These are phyloP conservation scores for Euwallacea similis DNA, from an alignment of 1,140 invertebrate genomes.

Conservation along the genomic window DNA sequence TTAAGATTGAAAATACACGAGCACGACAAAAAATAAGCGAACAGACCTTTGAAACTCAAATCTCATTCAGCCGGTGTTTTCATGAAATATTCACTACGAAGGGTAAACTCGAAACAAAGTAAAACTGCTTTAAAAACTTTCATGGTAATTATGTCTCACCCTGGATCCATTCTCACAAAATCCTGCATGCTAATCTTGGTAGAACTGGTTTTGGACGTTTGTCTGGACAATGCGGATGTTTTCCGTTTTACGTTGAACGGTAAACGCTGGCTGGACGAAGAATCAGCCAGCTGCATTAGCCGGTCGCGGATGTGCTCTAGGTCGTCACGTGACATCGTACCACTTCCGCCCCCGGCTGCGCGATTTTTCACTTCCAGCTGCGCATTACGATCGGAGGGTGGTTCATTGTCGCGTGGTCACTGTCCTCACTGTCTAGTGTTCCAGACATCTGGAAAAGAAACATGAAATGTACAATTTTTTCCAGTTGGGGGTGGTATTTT, in stretches of 20 bases:
- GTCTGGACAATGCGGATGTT: constrained; percentile 34
- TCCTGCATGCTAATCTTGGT: constrained; percentile 51
- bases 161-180: constrained; percentile 52
- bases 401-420: not conserved
- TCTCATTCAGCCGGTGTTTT: too few species aligned
- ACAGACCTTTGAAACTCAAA: too few species aligned
- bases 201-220: constrained; percentile 36
- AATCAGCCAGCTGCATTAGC: constrained; percentile 47
- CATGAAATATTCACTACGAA: not conserved
- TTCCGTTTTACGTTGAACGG: constrained; percentile 50
- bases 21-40: too few species aligned
- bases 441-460: not conserved
- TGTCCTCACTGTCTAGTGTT: not conserved
- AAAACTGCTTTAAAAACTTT: not conserved
- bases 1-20: too few species aligned
- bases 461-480: too few species aligned
- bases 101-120: not conserved
- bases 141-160: constrained; percentile 18
- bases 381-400: not conserved
- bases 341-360: constrained; percentile 24
- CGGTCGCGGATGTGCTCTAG: constrained; percentile 47
- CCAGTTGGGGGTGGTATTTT: too few species aligned
- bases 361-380: constrained; percentile 10
- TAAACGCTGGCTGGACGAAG: constrained; percentile 42
- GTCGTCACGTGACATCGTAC: constrained; percentile 48